A percentile compares a stretch with the other conserved stretches of the same genome.
These are phyloP conservation scores for Muraenolepis orangiensis DNA, from an alignment of 2,797 vertebrate species.

Conservation along the genomic window DNA sequence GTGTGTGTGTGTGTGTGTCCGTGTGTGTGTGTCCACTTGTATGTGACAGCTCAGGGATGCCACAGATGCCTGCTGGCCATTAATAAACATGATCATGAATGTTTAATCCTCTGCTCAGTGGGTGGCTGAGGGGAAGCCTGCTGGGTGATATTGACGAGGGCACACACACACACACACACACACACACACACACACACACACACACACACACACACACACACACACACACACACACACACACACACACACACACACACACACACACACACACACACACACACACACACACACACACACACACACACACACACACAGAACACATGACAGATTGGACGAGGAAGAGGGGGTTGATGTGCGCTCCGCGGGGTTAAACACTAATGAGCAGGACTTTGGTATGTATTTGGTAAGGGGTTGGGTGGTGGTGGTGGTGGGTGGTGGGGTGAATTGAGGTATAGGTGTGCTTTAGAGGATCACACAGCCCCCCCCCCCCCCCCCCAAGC, in stretches of 20 bases:
- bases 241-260: background rate
- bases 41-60: constrained; percentile 47
- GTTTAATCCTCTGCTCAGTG: constrained; percentile 65
- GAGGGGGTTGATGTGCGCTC: constrained; percentile 31
- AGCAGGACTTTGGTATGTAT: constrained; percentile 18
- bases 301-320: constrained; percentile 1
- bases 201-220: constrained; percentile 11
- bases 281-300: constrained; percentile 9
- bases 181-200: constrained; percentile 14
- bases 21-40: constrained; percentile 14
- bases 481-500: too few species aligned
- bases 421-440: too few species aligned
- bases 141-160: constrained; percentile 52
- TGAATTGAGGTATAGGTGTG: too few species aligned
- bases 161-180: constrained; percentile 11
- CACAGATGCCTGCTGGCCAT: constrained; percentile 69
- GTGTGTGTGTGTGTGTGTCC: background rate
- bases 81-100: constrained; percentile 80
- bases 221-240: constrained; percentile 5
- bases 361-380: constrained; percentile 31
- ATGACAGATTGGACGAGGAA: constrained; percentile 53
- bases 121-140: constrained; percentile 53
- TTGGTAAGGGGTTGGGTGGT: background rate
- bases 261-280: constrained; percentile 16
- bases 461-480: too few species aligned